phyloP scores from a whole-genome alignment of 2,888 invertebrate species.

The Craniophora ligustri region DNA sequence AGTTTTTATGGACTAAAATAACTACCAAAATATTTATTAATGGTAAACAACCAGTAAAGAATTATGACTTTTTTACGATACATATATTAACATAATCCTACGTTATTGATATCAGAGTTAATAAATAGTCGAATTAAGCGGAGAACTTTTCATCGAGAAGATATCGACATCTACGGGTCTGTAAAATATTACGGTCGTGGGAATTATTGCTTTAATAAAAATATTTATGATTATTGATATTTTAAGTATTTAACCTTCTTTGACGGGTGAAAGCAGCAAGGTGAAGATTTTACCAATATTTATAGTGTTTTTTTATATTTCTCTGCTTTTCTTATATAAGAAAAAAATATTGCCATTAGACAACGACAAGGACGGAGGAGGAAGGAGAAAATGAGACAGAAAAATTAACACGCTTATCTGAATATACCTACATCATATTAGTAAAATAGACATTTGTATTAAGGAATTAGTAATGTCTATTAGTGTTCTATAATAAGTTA shows the following conservation, averaged over 20 bases:
- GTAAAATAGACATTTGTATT: too few species aligned
- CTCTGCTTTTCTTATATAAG: too few species aligned
- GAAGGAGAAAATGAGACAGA: too few species aligned
- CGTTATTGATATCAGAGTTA: constrained; percentile 39
- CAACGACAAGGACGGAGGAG: too few species aligned
- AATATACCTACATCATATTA: too few species aligned
- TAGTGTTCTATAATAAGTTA: too few species aligned
- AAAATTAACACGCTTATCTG: too few species aligned
- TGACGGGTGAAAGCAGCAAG: constrained; percentile 24
- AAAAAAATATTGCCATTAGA: too few species aligned
- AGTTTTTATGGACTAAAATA: background rate
- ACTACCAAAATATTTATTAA: constrained; percentile 21
- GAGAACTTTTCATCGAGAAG: constrained; percentile 9
- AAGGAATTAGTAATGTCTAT: too few species aligned
- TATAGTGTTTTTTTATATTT: too few species aligned
- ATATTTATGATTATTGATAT: constrained; percentile 38
- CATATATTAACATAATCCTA: constrained; percentile 41
- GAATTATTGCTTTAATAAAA: constrained; percentile 29
- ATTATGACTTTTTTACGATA: constrained; percentile 29
- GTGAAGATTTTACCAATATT: too few species aligned
- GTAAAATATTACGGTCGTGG: constrained; percentile 24
- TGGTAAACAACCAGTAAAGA: constrained; percentile 18
- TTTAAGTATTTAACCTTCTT: constrained; percentile 15
- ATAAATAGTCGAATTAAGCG: constrained; percentile 10
- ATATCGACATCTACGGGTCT: constrained; percentile 1